A percentile compares a stretch with the other conserved stretches of the same genome.
These are phyloP conservation scores for Zalophus californianus DNA, from an alignment of 2,797 vertebrate species.

Conservation along the genomic window DNA sequence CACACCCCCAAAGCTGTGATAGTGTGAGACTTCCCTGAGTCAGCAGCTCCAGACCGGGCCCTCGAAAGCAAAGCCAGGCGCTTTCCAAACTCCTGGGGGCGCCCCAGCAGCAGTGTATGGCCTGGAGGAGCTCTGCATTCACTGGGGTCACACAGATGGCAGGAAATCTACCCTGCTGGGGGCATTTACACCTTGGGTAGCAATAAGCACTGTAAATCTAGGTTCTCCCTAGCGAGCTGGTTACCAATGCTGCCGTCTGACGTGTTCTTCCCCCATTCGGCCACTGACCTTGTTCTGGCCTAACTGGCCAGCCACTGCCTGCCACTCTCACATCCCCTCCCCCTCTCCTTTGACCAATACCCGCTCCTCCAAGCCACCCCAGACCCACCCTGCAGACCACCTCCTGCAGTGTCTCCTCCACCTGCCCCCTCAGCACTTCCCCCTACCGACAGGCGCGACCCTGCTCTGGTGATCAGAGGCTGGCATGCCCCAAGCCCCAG, in stretches of 20 bases:
- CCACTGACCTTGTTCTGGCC: background rate
- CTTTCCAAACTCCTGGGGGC: fast-evolving
- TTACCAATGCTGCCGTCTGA: fast-evolving
- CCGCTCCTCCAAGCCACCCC: background rate
- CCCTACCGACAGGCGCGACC: background rate
- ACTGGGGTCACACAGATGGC: background rate
- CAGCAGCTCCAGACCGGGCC: background rate
- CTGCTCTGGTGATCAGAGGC: background rate
- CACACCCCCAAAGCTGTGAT: background rate
- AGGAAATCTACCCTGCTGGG: background rate
- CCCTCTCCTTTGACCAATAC: fast-evolving
- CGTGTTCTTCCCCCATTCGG: fast-evolving
- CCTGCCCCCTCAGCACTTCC: background rate
- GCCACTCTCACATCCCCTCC: background rate
- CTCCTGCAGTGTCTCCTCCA: background rate
- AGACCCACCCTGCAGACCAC: background rate
- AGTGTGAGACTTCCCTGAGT: background rate
- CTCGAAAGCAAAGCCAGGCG: background rate
- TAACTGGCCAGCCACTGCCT: fast-evolving
- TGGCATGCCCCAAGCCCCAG: fast-evolving
- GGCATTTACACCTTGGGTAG: background rate
- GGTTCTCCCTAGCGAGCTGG: background rate
- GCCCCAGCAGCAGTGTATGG: fast-evolving
- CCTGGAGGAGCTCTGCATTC: background rate
- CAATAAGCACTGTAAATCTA: fast-evolving